These are phyloP conservation scores for Phenacoccus solenopsis DNA, from an alignment of 1,140 invertebrate species.

Conservation along the genomic window DNA sequence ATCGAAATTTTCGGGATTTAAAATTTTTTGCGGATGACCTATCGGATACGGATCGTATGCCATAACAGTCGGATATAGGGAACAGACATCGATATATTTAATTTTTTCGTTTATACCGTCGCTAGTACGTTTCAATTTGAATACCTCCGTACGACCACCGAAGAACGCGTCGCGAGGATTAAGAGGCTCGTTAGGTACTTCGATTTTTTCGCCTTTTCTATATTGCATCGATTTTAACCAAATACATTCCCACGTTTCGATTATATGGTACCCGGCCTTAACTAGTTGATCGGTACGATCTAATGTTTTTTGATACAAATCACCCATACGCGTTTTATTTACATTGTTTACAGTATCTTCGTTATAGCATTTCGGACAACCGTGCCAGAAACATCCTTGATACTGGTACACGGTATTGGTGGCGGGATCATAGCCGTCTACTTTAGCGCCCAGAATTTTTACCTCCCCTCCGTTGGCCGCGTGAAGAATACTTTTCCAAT, in stretches of 20 bases:
- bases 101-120: not conserved
- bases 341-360: constrained; percentile 9
- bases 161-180: not conserved
- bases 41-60: constrained; percentile 12
- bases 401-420: constrained; percentile 16
- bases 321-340: not conserved
- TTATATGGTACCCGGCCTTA: constrained; percentile 15
- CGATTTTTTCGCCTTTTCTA: not conserved
- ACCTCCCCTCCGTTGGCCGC: constrained; percentile 1
- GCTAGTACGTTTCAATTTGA: not conserved
- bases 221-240: constrained; percentile 5
- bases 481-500: not conserved
- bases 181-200: not conserved
- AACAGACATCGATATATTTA: constrained; percentile 14
- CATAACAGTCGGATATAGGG: constrained; percentile 7
- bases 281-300: not conserved
- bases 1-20: constrained; percentile 5
- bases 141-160: constrained; percentile 4
- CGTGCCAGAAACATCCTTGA: constrained; percentile 19
- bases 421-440: constrained; percentile 7
- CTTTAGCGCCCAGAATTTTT: constrained; percentile 8
- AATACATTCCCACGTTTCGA: constrained; percentile 18
- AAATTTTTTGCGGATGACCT: constrained; percentile 7
- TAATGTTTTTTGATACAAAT: constrained; percentile 16
- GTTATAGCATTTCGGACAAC: constrained; percentile 13